These are phyloP conservation scores for Pangasius krempfi DNA, from an alignment of 2,797 vertebrate species.

Conservation along the genomic window DNA sequence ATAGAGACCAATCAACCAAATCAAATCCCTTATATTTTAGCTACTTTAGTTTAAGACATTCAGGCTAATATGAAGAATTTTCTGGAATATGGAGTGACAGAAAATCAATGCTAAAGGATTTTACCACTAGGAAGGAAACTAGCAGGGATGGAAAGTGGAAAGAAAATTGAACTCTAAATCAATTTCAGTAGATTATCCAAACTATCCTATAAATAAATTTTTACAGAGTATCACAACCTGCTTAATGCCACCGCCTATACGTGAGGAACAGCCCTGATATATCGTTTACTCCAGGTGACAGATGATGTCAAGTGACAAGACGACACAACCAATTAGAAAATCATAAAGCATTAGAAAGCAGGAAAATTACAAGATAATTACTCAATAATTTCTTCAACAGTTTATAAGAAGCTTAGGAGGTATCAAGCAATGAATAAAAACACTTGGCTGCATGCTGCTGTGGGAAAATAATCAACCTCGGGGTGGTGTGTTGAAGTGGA, in stretches of 20 bases:
- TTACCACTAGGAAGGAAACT: background rate
- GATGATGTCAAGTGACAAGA: background rate
- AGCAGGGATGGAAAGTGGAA: background rate
- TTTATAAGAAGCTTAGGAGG: background rate
- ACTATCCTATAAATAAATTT: background rate
- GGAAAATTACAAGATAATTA: background rate
- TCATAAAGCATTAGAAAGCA: background rate
- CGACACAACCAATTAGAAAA: background rate
- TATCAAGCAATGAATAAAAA: background rate
- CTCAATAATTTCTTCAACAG: background rate
- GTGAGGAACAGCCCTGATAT: background rate
- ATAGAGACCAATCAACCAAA: background rate
- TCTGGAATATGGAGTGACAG: background rate
- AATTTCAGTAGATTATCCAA: background rate
- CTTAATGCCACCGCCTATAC: background rate
- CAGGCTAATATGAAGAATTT: background rate
- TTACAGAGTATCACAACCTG: background rate
- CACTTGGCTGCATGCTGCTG: background rate
- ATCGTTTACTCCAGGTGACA: background rate
- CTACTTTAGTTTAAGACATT: background rate
- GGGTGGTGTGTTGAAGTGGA: background rate
- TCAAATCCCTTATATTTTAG: background rate
- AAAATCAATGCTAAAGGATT: background rate
- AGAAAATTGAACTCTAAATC: background rate
- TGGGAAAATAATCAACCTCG: background rate